These are phyloP conservation scores for Macrotrachela quadricornifera DNA, from an alignment of 1,140 invertebrate genomes.

Conservation along the genomic window DNA sequence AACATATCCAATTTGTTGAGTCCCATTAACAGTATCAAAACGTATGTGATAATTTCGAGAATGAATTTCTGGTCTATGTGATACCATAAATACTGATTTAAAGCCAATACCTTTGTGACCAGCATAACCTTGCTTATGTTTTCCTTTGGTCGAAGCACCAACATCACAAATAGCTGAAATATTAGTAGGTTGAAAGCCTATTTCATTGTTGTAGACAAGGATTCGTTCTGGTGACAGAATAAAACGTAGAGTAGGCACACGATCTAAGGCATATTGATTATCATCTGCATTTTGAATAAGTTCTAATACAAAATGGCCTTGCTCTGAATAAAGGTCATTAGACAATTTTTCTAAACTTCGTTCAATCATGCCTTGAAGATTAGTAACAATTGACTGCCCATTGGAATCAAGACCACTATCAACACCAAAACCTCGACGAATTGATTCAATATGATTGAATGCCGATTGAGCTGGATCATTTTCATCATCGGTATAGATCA, in stretches of 20 bases:
- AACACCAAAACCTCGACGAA: slow-evolving; percentile 12
- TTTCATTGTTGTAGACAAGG: slow-evolving; percentile 25
- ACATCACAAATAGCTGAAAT: slow-evolving; percentile 29
- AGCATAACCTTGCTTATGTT: slow-evolving; percentile 28
- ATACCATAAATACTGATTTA: slow-evolving; percentile 30
- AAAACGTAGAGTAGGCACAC: slow-evolving; percentile 19
- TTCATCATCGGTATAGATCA: too few relatives aligned
- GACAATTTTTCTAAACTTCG: slow-evolving; percentile 17
- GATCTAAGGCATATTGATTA: slow-evolving; percentile 18
- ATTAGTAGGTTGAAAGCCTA: slow-evolving; percentile 22
- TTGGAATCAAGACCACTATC: slow-evolving; percentile 9
- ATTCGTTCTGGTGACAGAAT: slow-evolving; percentile 16
- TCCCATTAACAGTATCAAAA: slow-evolving; percentile 18
- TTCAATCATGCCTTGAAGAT: slow-evolving; percentile 10
- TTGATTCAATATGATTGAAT: too few relatives aligned
- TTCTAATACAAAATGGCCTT: slow-evolving; percentile 30
- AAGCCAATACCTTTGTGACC: slow-evolving; percentile 33
- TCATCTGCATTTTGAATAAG: slow-evolving; percentile 30
- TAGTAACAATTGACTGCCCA: slow-evolving; percentile 1
- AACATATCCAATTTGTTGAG: slow-evolving; percentile 23
- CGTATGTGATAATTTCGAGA: slow-evolving; percentile 27
- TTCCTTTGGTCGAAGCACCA: slow-evolving; percentile 27
- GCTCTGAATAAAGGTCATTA: slow-evolving; percentile 28
- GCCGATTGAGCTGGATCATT: too few relatives aligned
- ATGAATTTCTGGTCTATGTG: slow-evolving; percentile 26